phyloP scores from a whole-genome alignment of 2,888 invertebrate species.

The Dorcus parallelipipedus region DNA sequence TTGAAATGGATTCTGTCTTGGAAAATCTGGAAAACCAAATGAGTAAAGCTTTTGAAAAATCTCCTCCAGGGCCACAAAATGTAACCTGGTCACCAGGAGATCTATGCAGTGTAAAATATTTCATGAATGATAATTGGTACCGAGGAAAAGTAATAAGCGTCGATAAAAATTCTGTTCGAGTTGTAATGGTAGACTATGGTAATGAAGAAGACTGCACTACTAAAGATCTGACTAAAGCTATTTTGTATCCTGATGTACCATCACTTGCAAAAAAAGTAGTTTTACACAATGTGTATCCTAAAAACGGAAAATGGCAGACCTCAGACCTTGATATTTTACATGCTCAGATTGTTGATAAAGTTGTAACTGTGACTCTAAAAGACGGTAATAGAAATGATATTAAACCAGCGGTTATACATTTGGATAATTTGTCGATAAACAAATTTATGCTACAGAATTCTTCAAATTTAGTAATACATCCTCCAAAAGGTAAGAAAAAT shows the following conservation, averaged over 20 bases:
- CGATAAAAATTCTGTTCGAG: constrained; percentile 26
- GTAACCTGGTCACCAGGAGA: constrained; percentile 58
- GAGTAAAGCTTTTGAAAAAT: constrained; percentile 44
- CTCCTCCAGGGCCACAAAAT: constrained; percentile 47
- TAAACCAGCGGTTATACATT: constrained; percentile 44
- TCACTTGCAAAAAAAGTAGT: constrained; percentile 62
- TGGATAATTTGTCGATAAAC: constrained; percentile 20
- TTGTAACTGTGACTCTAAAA: constrained; percentile 16
- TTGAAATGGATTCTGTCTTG: constrained; percentile 29
- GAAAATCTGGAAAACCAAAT: constrained; percentile 35
- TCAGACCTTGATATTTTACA: constrained; percentile 60
- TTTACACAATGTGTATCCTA: constrained; percentile 55
- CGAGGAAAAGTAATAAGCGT: constrained; percentile 60
- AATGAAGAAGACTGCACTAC: constrained; percentile 65
- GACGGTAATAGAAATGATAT: constrained; percentile 24
- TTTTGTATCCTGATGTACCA: constrained; percentile 64
- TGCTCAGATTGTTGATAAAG: constrained; percentile 41
- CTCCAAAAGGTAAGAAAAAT: constrained; percentile 8
- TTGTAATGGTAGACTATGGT: constrained; percentile 75
- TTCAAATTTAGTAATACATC: constrained; percentile 33
- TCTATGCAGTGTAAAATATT: constrained; percentile 67
- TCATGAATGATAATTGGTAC: constrained; percentile 65
- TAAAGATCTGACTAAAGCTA: constrained; percentile 58
- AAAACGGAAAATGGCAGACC: constrained; percentile 51
- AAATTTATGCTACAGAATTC: constrained; percentile 13